These are phyloP conservation scores for Chelmon rostratus DNA, from an alignment of 2,797 vertebrate genomes.

Conservation along the genomic window DNA sequence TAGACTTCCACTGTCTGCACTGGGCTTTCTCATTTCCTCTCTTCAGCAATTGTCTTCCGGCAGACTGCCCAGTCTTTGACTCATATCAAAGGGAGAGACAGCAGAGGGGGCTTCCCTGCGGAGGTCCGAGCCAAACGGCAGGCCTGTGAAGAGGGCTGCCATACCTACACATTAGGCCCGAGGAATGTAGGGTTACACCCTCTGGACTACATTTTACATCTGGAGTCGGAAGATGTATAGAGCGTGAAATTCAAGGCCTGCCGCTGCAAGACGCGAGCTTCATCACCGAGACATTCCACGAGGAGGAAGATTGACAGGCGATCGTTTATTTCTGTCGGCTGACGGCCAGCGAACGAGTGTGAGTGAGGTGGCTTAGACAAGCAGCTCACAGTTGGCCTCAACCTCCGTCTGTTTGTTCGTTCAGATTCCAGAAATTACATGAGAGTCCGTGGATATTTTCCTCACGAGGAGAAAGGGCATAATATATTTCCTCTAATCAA, in stretches of 20 bases:
- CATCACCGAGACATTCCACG: conserved; percentile 50
- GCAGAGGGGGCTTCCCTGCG: conserved; percentile 70
- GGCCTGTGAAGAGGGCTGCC: conserved; percentile 40
- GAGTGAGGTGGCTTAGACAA: conserved; percentile 38
- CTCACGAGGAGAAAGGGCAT: neutral
- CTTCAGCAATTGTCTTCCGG: conserved; percentile 69
- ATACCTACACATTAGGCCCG: conserved; percentile 59
- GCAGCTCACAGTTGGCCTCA: conserved; percentile 43
- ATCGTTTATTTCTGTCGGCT: conserved; percentile 67
- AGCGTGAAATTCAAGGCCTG: conserved; percentile 56
- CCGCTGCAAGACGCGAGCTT: conserved; percentile 24
- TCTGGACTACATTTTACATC: conserved; percentile 61
- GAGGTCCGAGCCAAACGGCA: conserved; percentile 59
- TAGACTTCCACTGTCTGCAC: conserved; percentile 65
- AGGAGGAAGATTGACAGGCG: conserved; percentile 58
- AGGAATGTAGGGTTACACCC: conserved; percentile 76
- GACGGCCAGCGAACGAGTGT: conserved; percentile 39
- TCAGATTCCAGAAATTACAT: conserved; percentile 47
- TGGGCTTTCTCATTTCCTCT: conserved; percentile 83
- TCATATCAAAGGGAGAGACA: conserved; percentile 73
- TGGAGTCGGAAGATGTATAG: conserved; percentile 49
- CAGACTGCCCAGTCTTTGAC: conserved; percentile 72
- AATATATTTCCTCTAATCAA: conserved; percentile 50
- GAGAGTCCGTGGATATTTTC: conserved; percentile 37
- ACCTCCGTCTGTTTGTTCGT: conserved; percentile 47